Conservation (phyloP, 2,797 vertebrate genomes). For the Sebastes minor region DNA sequence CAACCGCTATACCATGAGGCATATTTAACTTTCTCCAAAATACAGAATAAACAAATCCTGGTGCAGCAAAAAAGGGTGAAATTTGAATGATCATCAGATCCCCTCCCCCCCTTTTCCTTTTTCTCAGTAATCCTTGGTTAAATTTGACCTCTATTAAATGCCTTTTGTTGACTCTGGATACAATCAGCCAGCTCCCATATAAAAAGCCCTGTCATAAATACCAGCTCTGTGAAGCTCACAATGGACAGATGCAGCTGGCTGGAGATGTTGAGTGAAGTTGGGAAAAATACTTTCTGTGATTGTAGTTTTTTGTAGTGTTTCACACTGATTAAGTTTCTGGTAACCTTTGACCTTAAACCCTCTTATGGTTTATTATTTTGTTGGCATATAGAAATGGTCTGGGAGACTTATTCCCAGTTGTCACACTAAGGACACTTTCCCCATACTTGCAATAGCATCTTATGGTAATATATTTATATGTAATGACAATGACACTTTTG, state of each 20-base stretch:
- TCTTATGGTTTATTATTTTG: neutral
- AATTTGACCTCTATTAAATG: neutral
- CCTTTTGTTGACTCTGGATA: neutral
- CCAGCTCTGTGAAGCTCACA: constrained; percentile 12
- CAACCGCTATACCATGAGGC: neutral
- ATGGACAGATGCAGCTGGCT: neutral
- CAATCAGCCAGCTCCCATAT: neutral
- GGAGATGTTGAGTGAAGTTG: neutral
- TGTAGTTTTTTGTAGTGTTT: neutral
- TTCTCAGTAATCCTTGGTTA: neutral
- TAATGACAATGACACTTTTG: neutral
- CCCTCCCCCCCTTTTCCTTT: neutral
- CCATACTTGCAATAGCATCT: neutral
- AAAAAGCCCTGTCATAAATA: constrained; percentile 22
- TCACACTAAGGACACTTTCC: neutral
- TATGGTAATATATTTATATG: neutral
- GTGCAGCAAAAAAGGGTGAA: neutral
- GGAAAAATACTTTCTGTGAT: neutral
- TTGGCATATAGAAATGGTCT: neutral
- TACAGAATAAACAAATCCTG: neutral
- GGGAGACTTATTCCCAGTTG: neutral
- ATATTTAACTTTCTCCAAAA: neutral
- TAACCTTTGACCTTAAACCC: neutral
- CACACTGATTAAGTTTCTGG: neutral
- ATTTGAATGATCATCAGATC: neutral